These are phyloP conservation scores for Sitta europaea DNA, from an alignment of 2,113 vertebrate genomes.

Conservation along the genomic window DNA sequence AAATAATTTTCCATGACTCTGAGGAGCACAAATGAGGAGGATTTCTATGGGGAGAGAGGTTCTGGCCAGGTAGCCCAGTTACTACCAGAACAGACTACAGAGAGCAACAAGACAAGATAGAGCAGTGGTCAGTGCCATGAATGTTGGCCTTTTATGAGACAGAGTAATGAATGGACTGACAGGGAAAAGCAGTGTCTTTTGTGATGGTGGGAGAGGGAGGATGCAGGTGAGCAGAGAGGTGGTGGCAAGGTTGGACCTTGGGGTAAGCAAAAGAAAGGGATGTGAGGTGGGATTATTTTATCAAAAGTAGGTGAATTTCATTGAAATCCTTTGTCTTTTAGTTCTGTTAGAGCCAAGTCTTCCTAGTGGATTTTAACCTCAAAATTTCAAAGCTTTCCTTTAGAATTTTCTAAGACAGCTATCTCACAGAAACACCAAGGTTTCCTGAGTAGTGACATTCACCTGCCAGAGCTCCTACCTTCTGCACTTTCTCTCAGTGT, in stretches of 20 bases:
- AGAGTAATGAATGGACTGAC: not conserved
- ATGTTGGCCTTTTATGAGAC: not conserved
- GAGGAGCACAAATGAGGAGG: not conserved
- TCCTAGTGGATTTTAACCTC: not conserved
- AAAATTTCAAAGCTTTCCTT: not conserved
- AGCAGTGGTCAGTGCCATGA: not conserved
- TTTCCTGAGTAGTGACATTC: not conserved
- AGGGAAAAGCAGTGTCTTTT: not conserved
- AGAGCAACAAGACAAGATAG: not conserved
- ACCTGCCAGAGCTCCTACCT: not conserved
- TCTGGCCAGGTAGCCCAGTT: not conserved
- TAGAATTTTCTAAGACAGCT: not conserved
- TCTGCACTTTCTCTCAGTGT: not conserved
- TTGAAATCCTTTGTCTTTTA: not conserved
- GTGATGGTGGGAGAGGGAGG: not conserved
- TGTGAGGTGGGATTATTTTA: accelerated
- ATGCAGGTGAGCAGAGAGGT: not conserved
- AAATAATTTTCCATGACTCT: too few species aligned
- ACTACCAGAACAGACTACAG: not conserved
- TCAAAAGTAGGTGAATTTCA: not conserved
- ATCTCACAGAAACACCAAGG: not conserved
- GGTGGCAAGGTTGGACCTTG: not conserved
- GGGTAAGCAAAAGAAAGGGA: not conserved
- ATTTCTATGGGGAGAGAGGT: not conserved
- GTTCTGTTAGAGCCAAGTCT: not conserved